Percentiles rank a stretch among this genome's conserved stretches.
phyloP scores from a whole-genome alignment of 2,113 vertebrate species.

The Herpetotheres cachinnans region DNA sequence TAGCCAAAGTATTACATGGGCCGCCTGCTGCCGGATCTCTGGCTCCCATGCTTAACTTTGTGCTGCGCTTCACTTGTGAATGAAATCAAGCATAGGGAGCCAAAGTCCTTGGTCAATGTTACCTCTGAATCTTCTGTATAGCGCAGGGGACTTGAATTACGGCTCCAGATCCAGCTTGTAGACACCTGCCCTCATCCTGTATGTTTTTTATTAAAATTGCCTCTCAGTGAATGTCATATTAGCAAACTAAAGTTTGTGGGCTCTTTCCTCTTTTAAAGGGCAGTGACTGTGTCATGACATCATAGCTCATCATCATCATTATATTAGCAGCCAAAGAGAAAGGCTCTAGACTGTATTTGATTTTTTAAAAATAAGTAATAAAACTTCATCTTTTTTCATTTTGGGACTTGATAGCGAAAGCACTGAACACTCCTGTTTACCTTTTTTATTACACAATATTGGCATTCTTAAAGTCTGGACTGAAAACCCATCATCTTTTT shows the following conservation, averaged over 20 bases:
- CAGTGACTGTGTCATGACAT: neutral
- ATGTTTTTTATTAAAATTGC: neutral
- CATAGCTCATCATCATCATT: neutral
- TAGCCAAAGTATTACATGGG: neutral
- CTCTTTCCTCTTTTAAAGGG: neutral
- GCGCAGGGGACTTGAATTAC: neutral
- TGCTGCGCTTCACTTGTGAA: conserved; percentile 17
- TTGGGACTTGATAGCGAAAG: neutral
- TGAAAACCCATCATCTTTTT: conserved; percentile 19
- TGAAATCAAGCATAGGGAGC: neutral
- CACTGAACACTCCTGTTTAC: conserved; percentile 18
- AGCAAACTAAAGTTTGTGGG: neutral
- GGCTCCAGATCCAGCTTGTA: neutral
- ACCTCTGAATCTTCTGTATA: neutral
- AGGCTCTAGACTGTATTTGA: neutral
- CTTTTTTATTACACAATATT: neutral
- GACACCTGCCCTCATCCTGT: neutral
- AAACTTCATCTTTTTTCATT: conserved; percentile 3
- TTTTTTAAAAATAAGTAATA: neutral
- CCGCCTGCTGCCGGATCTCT: neutral
- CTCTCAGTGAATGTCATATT: neutral
- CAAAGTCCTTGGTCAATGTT: neutral
- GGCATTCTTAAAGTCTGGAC: conserved; percentile 9
- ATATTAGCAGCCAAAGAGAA: neutral
- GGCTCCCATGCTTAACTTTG: neutral